phyloP scores from a whole-genome alignment of 1,140 invertebrate species.

The Venustaconcha ellipsiformis region DNA sequence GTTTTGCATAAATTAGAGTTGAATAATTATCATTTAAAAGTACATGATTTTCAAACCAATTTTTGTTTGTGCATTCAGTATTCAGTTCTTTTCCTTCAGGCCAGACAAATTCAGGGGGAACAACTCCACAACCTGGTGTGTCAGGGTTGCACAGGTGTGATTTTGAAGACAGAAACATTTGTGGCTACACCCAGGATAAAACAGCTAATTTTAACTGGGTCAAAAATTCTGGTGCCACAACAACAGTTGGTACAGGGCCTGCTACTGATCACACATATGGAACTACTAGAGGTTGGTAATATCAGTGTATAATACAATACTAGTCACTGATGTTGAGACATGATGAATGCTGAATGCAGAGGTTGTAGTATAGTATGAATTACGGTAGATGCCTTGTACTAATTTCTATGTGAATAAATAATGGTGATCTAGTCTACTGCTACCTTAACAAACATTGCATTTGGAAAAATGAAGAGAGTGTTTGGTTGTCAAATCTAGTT shows the following conservation, averaged over 20 bases:
- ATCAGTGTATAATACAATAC: not conserved
- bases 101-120: constrained; percentile 9
- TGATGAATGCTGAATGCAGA: not conserved
- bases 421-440: not conserved
- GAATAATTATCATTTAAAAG: not conserved
- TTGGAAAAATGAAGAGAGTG: not conserved
- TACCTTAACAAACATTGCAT: not conserved
- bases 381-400: not conserved
- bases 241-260: constrained; percentile 54
- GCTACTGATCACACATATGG: constrained; percentile 60
- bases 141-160: constrained; percentile 41
- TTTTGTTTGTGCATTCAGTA: not conserved
- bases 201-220: constrained; percentile 61
- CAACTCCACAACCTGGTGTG: constrained; percentile 5
- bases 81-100: not conserved
- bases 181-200: constrained; percentile 59
- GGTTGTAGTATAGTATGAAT: not conserved
- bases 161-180: constrained; percentile 58
- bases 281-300: constrained; percentile 43
- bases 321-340: not conserved
- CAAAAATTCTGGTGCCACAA: constrained; percentile 29
- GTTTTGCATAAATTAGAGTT: not conserved
- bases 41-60: not conserved
- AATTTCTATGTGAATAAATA: not conserved
- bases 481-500: not conserved